These are phyloP conservation scores for Leuciscus idus DNA, from an alignment of 2,113 vertebrate genomes.

Conservation along the genomic window DNA sequence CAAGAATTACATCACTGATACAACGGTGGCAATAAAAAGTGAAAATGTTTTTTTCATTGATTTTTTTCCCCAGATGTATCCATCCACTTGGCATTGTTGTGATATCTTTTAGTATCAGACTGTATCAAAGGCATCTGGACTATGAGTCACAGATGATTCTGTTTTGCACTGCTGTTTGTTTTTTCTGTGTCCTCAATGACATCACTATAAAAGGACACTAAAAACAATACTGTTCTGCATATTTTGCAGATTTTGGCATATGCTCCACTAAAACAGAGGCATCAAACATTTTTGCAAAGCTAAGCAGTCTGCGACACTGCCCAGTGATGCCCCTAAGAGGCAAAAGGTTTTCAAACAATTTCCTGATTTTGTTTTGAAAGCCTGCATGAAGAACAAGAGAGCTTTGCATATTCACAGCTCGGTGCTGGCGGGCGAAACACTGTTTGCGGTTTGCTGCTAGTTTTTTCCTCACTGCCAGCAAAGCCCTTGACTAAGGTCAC, in stretches of 20 bases:
- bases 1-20: neutral
- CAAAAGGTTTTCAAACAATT: slow-evolving; percentile 80
- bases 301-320: slow-evolving; percentile 66
- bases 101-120: neutral
- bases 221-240: slow-evolving; percentile 55
- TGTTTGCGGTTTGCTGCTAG: slow-evolving; percentile 62
- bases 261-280: slow-evolving; percentile 67
- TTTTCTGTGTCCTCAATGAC: slow-evolving; percentile 45
- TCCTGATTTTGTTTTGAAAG: slow-evolving; percentile 67
- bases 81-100: neutral
- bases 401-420: slow-evolving; percentile 84
- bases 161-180: slow-evolving; percentile 20
- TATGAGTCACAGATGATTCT: slow-evolving; percentile 21
- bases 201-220: slow-evolving; percentile 55
- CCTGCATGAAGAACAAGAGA: slow-evolving; percentile 51
- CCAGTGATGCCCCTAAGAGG: slow-evolving; percentile 67
- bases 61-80: too few relatives aligned
- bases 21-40: neutral
- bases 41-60: neutral
- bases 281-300: slow-evolving; percentile 69
- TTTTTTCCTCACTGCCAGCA: slow-evolving; percentile 76
- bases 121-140: slow-evolving; percentile 31
- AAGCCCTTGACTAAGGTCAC: slow-evolving; percentile 97
- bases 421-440: slow-evolving; percentile 50
- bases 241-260: slow-evolving; percentile 70